Evolutionary conservation across 2,113 vertebrate genomes (phyloP).

Genomic region (Seriola aureovittata): DNA sequence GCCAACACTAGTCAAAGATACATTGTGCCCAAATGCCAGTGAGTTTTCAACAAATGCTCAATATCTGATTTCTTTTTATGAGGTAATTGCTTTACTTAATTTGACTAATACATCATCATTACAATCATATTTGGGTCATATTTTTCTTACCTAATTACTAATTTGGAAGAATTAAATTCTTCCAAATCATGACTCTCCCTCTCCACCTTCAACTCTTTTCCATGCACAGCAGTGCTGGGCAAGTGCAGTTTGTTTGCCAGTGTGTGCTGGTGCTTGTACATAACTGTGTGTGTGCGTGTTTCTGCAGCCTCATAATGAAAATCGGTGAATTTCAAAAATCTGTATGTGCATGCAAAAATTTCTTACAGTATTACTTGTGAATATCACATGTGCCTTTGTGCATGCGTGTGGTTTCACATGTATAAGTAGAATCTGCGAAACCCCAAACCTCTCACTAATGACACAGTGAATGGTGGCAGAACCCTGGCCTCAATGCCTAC

Average conservation of each 20-base stretch:
- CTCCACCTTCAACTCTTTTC: slow-evolving; percentile 48
- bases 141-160: slow-evolving; percentile 58
- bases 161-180: slow-evolving; percentile 44
- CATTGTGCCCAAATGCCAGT: slow-evolving; percentile 5
- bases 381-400: not conserved
- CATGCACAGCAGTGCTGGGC: slow-evolving; percentile 8
- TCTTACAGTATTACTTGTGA: not conserved
- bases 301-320: not conserved
- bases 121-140: slow-evolving; percentile 50
- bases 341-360: not conserved
- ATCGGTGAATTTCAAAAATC: not conserved
- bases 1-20: slow-evolving; percentile 8
- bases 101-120: slow-evolving; percentile 67
- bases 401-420: slow-evolving; percentile 16
- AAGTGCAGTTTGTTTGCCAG: not conserved
- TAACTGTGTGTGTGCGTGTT: not conserved
- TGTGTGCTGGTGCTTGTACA: not conserved
- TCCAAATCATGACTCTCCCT: slow-evolving; percentile 57
- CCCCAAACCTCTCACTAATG: slow-evolving; percentile 59
- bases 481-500: slow-evolving; percentile 39
- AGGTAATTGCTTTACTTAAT: slow-evolving; percentile 45
- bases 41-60: slow-evolving; percentile 38
- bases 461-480: slow-evolving; percentile 55
- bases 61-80: slow-evolving; percentile 44
- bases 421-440: slow-evolving; percentile 31